Evolutionary conservation across 1,140 invertebrate species (phyloP).

Genomic region (Diorhabda carinulata): DNA sequence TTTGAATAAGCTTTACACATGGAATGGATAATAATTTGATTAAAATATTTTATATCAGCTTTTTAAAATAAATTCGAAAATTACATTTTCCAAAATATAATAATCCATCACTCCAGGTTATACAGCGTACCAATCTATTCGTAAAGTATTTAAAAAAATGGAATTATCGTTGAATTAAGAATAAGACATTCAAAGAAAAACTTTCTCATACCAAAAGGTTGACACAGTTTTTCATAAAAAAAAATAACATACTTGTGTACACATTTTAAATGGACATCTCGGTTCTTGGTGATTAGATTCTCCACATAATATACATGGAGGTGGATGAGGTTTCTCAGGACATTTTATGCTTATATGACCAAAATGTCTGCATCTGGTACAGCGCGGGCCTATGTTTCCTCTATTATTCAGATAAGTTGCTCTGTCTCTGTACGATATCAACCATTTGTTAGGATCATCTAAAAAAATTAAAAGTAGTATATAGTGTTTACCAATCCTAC

Average conservation of each 20-base stretch:
- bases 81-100: too few species aligned
- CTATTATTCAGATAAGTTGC: slow-evolving; percentile 17
- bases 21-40: too few species aligned
- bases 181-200: too few species aligned
- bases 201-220: too few species aligned
- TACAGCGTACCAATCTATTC: too few species aligned
- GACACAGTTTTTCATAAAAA: background rate
- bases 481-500: too few species aligned
- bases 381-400: slow-evolving; percentile 46
- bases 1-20: too few species aligned
- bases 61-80: too few species aligned
- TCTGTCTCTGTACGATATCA: slow-evolving; percentile 47
- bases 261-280: slow-evolving; percentile 61
- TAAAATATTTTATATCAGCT: too few species aligned
- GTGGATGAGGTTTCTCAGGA: slow-evolving; percentile 44
- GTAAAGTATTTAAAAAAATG: too few species aligned
- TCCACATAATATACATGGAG: slow-evolving; percentile 63
- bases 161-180: too few species aligned
- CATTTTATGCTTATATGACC: slow-evolving; percentile 55
- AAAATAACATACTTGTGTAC: slow-evolving; percentile 58
- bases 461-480: slow-evolving; percentile 14
- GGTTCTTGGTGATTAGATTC: slow-evolving; percentile 56
- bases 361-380: slow-evolving; percentile 55
- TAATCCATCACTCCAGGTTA: too few species aligned
- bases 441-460: slow-evolving; percentile 51